A percentile compares a stretch with the other conserved stretches of the same genome.
Evolutionary conservation across 1,140 invertebrate genomes (phyloP).

Genomic region (Camponotus vicinus): DNA sequence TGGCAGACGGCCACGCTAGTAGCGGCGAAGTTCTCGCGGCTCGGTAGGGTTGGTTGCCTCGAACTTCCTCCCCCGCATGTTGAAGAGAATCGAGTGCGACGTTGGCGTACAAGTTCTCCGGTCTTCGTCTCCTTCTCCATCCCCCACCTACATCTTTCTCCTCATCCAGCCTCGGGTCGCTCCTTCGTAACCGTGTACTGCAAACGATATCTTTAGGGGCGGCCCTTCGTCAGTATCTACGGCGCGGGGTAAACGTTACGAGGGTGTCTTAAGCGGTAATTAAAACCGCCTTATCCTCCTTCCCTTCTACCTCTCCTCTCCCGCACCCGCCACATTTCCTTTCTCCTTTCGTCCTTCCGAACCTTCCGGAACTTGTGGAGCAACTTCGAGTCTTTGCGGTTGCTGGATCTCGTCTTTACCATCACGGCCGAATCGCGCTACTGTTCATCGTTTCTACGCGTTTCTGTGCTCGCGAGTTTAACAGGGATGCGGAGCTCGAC

Average conservation of each 20-base stretch:
- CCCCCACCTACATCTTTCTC: background rate
- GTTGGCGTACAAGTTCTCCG: conserved; percentile 72
- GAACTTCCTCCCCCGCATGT: conserved; percentile 63
- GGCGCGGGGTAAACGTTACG: conserved; percentile 75
- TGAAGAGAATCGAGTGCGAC: conserved; percentile 68
- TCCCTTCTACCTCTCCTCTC: conserved; percentile 13
- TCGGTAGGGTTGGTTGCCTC: conserved; percentile 65
- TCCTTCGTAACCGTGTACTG: conserved; percentile 57
- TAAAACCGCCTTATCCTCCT: conserved; percentile 78
- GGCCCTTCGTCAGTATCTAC: conserved; percentile 53
- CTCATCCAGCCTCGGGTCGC: conserved; percentile 21
- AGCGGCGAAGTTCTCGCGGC: conserved; percentile 79
- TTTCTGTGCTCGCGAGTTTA: conserved; percentile 45
- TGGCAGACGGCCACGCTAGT: conserved; percentile 74
- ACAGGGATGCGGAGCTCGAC: conserved; percentile 33
- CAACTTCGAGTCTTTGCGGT: conserved; percentile 72
- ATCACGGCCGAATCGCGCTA: conserved; percentile 54
- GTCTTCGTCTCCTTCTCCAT: conserved; percentile 39
- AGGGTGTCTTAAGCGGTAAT: conserved; percentile 81
- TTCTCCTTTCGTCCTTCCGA: background rate
- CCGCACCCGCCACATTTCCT: background rate
- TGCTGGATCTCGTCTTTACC: conserved; percentile 52
- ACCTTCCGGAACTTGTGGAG: conserved; percentile 73
- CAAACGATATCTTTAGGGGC: conserved; percentile 63
- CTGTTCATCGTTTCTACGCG: conserved; percentile 65